A percentile compares a stretch with the other conserved stretches of the same genome.
Evolutionary conservation across 2,113 vertebrate genomes (phyloP).

Genomic region (Chamaetylas fuelleborni): DNA sequence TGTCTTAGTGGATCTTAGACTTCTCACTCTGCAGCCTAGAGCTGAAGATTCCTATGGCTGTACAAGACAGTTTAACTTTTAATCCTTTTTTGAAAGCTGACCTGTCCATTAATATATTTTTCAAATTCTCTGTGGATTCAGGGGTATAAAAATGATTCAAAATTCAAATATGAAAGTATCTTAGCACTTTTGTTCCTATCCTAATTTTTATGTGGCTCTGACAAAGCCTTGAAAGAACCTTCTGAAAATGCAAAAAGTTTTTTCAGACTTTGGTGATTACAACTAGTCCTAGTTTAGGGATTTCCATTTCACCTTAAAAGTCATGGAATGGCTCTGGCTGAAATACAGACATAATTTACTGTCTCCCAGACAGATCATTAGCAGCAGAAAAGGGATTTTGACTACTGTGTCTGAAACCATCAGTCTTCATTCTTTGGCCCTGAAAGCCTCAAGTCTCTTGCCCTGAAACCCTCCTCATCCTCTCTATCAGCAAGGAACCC

Average conservation of each 20-base stretch:
- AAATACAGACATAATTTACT: background rate
- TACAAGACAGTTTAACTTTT: background rate
- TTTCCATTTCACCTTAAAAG: background rate
- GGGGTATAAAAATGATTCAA: background rate
- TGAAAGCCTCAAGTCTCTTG: background rate
- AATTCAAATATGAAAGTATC: background rate
- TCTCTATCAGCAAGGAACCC: background rate
- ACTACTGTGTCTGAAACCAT: background rate
- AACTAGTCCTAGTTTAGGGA: background rate
- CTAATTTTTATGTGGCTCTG: background rate
- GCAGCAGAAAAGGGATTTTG: background rate
- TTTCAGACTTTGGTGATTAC: background rate
- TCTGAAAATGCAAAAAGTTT: accelerated
- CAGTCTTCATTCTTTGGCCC: background rate
- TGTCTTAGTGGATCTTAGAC: background rate
- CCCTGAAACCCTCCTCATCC: background rate
- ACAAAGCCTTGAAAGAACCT: background rate
- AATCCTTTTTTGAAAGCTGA: background rate
- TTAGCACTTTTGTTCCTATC: background rate
- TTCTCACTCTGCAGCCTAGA: background rate
- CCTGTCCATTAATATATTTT: background rate
- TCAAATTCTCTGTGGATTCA: background rate
- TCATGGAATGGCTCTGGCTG: background rate
- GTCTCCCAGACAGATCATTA: background rate
- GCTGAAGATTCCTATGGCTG: background rate